phyloP scores from a whole-genome alignment of 2,113 vertebrate genomes.

The Rhodinocichla rosea region DNA sequence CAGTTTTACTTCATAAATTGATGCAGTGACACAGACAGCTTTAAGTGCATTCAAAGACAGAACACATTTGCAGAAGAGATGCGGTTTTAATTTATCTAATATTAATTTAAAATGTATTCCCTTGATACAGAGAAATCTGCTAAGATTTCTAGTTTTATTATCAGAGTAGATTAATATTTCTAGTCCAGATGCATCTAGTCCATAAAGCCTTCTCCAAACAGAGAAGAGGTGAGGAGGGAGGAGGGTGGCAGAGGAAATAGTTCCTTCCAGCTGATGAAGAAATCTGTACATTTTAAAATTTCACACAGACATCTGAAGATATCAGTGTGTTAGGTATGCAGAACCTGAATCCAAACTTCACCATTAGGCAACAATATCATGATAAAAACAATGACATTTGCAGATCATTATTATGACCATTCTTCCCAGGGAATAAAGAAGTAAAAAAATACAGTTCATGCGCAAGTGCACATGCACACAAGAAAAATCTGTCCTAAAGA shows the following conservation, averaged over 20 bases:
- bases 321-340: not conserved
- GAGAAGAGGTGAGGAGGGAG: not conserved
- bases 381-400: not conserved
- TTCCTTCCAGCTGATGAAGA: not conserved
- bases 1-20: not conserved
- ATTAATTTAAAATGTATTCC: not conserved
- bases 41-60: not conserved
- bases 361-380: not conserved
- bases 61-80: not conserved
- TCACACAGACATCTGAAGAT: not conserved
- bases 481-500: not conserved
- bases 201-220: not conserved
- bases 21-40: not conserved
- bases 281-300: not conserved
- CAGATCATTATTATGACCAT: not conserved
- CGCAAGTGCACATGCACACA: accelerated
- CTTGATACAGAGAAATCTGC: not conserved
- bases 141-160: not conserved
- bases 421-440: not conserved
- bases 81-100: not conserved
- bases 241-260: not conserved
- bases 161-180: not conserved
- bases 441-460: not conserved
- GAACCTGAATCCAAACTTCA: not conserved
- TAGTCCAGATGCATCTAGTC: not conserved